Base-by-base conservation (phyloP, 2,888 invertebrate species). In the Netelia fuscicornis region DNA sequence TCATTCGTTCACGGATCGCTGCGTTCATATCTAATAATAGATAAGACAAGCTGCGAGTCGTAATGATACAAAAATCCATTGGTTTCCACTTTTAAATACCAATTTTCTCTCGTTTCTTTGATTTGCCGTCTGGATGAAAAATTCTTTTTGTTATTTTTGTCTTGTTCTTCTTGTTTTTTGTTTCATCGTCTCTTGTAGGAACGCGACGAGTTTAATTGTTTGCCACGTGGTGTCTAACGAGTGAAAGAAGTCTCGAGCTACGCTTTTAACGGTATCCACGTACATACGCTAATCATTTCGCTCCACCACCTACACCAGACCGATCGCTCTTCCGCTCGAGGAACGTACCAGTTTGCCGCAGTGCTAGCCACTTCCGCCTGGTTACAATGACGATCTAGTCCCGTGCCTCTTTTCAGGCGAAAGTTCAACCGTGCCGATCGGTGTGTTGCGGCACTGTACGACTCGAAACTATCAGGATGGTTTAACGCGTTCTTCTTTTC, bases 291-390 rank as follows among this genome's bases (percentile, higher is more conserved):
- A 83, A 85, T 83, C 71, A 64, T 10, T 74, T 83, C 71, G 74
- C n/a, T 77, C 68, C 25, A 56, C 68, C 44, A 75, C 64, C 74
- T 56, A 84, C 64, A 71, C 76, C 20, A 42, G 30, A 64, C 58
- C 83, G 83, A 83, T 81, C 48, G 86, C 80, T 90, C 89, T 90
- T 90, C 86, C 77, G 56, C 56, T 23, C 62, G 44, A 30, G n/a
- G 72, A 56, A 17, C 52, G 74, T 70, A 64, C 65, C 68, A 65
- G 86, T 83, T 85, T 83, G 86, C 78, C 75, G 84, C 84, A 84
- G 77, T 60, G 78, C 20, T 20, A 20, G 81, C 80, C 60, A 85
- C 89, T 90, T 91, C 90, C 91, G 91, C 88, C 83, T 89, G 81
- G 87, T 85, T 90, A 90, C 90, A 86, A 83, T 83, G 65, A 78